Evolutionary conservation across 2,797 vertebrate genomes (phyloP), one percentile per base, ranked within the genome.

Genomic region (Pseudochaenichthys georgianus): DNA sequence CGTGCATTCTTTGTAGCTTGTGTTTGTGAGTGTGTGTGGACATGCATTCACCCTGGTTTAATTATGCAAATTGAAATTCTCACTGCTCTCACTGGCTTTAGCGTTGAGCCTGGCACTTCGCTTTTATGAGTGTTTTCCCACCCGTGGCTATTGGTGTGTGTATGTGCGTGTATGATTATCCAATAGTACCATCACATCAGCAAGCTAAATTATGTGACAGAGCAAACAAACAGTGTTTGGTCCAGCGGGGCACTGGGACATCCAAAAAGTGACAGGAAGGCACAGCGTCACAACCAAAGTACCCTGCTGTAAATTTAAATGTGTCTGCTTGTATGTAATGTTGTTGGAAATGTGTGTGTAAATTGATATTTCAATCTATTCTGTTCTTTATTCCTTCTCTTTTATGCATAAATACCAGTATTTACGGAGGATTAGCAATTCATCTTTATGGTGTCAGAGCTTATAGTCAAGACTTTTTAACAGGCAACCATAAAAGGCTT

Each of bases 11-110:
- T 73, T 73, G 65, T 54, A 68, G 38, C 15, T 19, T 67, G 17
- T 55, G 50, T 46, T n/a, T 13, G n/a, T 67, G 54, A 53, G 51
- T 54, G 28, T 77, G 53, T 51, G 41, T 71, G 41, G 64, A 78
- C 70, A 80, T 78, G 45, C 73, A 84, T 80, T 82, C 74, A 77
- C 50, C 45, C 51, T 34, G 34, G 67, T 66, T 61, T 78, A 88
- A 89, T 87, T 87, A 91, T 90, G 88, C 84, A 93, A 89, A 91
- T 75, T 78, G 69, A 85, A 82, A 79, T 73, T 89, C 85, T 86
- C 16, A 3, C 64, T 67, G 75, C 81, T 86, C 73, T 76, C 38
- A 9, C 42, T 54, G 71, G 74, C 76, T 87, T 84, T 75, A 66
- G 70, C 15, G 21, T 78, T 67, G 63, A 83, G 79, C 76, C 65